Conservation (phyloP, 2,113 vertebrate genomes). For the Anguilla japonica region DNA sequence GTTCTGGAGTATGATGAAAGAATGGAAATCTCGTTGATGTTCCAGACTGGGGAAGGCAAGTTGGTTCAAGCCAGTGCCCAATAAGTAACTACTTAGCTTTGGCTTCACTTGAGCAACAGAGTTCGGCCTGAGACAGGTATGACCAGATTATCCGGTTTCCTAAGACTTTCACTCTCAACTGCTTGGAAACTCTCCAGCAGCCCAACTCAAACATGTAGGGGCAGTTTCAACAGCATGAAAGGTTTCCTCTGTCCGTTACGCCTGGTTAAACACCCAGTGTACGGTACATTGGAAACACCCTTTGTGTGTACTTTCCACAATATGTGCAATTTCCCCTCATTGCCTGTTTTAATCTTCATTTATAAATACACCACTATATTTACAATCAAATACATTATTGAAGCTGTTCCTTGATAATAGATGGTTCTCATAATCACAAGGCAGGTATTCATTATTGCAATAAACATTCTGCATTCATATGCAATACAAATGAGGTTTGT, state of each 20-base stretch:
- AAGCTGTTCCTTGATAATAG: no score
- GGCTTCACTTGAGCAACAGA: not conserved
- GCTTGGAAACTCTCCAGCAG: constrained; percentile 31
- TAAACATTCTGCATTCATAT: no score
- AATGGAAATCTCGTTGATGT: constrained; percentile 14
- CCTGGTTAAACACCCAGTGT: not conserved
- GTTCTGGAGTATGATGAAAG: rapidly evolving
- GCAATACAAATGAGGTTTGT: no score
- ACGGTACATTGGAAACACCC: not conserved
- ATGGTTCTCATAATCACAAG: no score
- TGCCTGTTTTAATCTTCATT: no score
- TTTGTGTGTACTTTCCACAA: no score
- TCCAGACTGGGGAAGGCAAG: not conserved
- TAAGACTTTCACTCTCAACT: constrained; percentile 14
- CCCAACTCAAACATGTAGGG: constrained; percentile 38
- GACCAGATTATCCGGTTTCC: constrained; percentile 49
- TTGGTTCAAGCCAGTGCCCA: constrained; percentile 9
- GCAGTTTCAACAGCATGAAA: not conserved
- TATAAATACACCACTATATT: no score
- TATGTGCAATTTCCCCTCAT: no score
- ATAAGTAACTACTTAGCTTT: not conserved
- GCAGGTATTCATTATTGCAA: no score
- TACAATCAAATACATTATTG: no score
- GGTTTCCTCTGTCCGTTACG: not conserved
- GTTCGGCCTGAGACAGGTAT: constrained; percentile 18